Conservation (phyloP, 2,113 vertebrate genomes). For the Raja brachyura region DNA sequence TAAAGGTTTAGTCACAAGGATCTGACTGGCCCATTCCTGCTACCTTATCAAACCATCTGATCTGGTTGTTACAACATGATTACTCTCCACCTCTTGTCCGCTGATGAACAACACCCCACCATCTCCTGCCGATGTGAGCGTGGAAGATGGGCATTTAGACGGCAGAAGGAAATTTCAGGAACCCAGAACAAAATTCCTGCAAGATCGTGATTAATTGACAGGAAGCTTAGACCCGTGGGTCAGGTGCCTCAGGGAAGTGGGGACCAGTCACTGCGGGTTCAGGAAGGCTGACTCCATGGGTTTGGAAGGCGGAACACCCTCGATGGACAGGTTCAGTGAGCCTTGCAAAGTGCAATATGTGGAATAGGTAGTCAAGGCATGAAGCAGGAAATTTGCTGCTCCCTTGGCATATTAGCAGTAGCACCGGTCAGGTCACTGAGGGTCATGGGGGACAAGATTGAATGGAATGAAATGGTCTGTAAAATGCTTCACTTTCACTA, state of each 20-base stretch:
- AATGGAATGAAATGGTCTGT: neutral
- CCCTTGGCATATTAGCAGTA: neutral
- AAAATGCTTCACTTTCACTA: neutral
- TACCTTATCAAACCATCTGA: too few relatives aligned
- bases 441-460: neutral
- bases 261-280: neutral
- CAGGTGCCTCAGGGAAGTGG: neutral
- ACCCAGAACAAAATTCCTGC: neutral
- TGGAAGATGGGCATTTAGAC: neutral
- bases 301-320: neutral
- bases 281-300: neutral
- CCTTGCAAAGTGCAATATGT: neutral
- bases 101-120: neutral
- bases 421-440: neutral
- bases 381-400: neutral
- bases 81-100: neutral
- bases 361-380: neutral
- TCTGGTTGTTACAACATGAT: neutral
- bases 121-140: neutral
- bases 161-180: neutral
- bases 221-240: neutral
- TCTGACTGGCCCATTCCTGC: too few relatives aligned
- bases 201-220: constrained; percentile 1
- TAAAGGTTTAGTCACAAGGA: too few relatives aligned
- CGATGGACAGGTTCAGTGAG: neutral